phyloP scores from a whole-genome alignment of 2,888 invertebrate genomes.

The Carpatolechia fugitivella region DNA sequence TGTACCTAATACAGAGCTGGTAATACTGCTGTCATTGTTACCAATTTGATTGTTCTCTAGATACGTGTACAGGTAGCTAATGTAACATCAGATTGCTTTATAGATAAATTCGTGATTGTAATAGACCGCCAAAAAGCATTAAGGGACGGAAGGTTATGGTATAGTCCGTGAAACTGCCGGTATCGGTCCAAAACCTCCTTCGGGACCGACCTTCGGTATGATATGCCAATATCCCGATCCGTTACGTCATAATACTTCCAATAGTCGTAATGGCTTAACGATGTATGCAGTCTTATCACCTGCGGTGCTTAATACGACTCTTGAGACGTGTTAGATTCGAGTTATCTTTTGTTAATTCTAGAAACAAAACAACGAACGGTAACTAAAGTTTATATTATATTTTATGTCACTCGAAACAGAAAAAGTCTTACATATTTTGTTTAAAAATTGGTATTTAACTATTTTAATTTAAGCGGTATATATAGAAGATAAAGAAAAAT shows the following conservation, averaged over 20 bases:
- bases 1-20: too few species aligned
- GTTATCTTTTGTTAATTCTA: too few species aligned
- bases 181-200: conserved; percentile 44
- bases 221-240: conserved; percentile 29
- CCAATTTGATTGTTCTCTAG: too few species aligned
- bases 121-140: conserved; percentile 40
- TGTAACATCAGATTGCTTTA: not conserved
- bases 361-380: too few species aligned
- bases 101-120: conserved; percentile 35
- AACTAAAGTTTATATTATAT: too few species aligned
- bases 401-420: too few species aligned
- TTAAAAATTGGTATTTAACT: too few species aligned
- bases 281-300: not conserved
- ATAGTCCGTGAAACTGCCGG: conserved; percentile 38
- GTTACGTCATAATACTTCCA: conserved; percentile 23
- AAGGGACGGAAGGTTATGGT: conserved; percentile 44
- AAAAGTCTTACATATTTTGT: too few species aligned
- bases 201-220: conserved; percentile 37
- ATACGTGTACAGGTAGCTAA: too few species aligned
- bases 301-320: not conserved
- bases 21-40: too few species aligned
- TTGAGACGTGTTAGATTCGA: not conserved
- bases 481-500: too few species aligned
- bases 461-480: too few species aligned
- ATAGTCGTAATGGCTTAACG: conserved; percentile 15